These are phyloP conservation scores for Eurystomus glaucurus DNA, from an alignment of 2,797 vertebrate genomes.

Conservation along the genomic window DNA sequence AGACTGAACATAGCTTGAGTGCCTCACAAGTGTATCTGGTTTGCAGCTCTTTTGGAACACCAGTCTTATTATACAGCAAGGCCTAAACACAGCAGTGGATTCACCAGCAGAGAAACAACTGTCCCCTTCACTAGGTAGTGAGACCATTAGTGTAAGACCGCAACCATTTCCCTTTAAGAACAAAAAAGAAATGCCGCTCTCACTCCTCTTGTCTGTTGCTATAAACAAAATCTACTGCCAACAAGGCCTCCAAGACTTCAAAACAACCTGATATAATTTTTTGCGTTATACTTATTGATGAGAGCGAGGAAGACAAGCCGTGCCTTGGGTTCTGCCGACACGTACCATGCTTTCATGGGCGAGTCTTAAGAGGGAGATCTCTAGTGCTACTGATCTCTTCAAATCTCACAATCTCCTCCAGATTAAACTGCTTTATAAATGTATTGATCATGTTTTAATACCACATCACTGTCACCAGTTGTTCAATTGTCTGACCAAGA, in stretches of 20 bases:
- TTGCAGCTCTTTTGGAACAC: not conserved
- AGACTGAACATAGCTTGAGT: not conserved
- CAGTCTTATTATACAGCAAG: not conserved
- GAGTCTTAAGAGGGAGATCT: not conserved
- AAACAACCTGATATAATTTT: not conserved
- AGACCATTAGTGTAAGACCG: not conserved
- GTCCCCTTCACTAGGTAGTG: not conserved
- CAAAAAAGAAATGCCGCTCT: not conserved
- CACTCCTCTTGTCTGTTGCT: slow-evolving; percentile 17
- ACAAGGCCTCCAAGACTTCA: slow-evolving; percentile 4
- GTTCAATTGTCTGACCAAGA: not conserved
- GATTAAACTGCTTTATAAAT: not conserved
- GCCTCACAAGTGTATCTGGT: not conserved
- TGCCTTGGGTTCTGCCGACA: not conserved
- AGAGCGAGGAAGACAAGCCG: not conserved
- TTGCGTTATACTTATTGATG: not conserved
- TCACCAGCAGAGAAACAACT: not conserved
- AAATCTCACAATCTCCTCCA: not conserved
- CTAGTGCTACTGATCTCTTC: not conserved
- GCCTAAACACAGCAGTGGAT: not conserved
- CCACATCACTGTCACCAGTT: not conserved
- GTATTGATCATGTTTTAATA: not conserved
- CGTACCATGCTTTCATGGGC: accelerated
- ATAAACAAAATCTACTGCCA: not conserved
- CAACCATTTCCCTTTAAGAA: not conserved